These are phyloP conservation scores for Dromaius novaehollandiae DNA, from an alignment of 2,113 vertebrate species.

Conservation along the genomic window DNA sequence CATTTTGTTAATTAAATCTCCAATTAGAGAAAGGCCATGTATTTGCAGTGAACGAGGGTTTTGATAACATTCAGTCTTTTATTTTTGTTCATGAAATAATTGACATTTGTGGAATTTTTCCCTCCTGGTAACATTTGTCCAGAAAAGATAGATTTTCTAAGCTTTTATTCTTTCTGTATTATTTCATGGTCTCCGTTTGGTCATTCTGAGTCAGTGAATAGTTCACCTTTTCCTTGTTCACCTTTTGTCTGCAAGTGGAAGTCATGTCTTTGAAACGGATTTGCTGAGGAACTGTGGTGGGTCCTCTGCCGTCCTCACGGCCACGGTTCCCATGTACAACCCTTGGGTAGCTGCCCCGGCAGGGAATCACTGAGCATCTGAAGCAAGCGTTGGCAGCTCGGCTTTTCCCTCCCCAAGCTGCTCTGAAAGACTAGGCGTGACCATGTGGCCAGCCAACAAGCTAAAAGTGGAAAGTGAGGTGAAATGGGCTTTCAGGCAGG, in stretches of 20 bases:
- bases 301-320: not conserved
- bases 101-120: not conserved
- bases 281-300: not conserved
- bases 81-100: slow-evolving; percentile 4
- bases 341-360: not conserved
- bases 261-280: not conserved
- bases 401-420: not conserved
- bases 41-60: not conserved
- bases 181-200: not conserved
- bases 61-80: not conserved
- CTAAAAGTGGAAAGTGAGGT: not conserved
- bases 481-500: not conserved
- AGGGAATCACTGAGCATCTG: not conserved
- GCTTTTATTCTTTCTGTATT: not conserved
- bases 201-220: not conserved
- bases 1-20: not conserved
- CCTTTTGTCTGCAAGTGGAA: not conserved
- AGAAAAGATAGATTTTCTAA: not conserved
- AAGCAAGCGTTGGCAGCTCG: not conserved
- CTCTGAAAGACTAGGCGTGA: not conserved
- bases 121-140: not conserved
- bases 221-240: slow-evolving; percentile 1
- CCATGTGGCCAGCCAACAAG: not conserved
- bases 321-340: not conserved
- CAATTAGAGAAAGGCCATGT: not conserved